These are phyloP conservation scores for Aspidiotus destructor DNA, from an alignment of 2,888 invertebrate genomes.

Conservation along the genomic window DNA sequence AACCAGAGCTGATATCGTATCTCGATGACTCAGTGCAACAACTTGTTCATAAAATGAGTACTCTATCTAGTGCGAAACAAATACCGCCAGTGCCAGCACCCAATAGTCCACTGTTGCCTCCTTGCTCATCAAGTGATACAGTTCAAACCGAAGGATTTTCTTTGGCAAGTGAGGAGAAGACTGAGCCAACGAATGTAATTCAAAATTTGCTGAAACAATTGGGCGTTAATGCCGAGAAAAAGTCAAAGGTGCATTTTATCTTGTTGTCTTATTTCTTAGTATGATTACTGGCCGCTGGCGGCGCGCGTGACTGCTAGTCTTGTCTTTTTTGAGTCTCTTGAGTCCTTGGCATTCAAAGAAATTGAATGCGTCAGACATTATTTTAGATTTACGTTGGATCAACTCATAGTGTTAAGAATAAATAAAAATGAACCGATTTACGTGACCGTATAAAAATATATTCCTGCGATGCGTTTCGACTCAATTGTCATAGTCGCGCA, in stretches of 20 bases:
- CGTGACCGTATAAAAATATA: too few relatives aligned
- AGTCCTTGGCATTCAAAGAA: too few relatives aligned
- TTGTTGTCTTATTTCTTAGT: too few relatives aligned
- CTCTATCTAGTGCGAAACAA: constrained; percentile 10
- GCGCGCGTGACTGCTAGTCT: too few relatives aligned
- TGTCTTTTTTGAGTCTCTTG: too few relatives aligned
- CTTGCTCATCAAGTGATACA: neutral
- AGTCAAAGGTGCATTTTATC: constrained; percentile 24
- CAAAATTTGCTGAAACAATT: constrained; percentile 33
- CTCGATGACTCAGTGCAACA: constrained; percentile 12
- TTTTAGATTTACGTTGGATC: too few relatives aligned
- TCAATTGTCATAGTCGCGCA: too few relatives aligned
- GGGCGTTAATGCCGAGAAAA: constrained; percentile 33
- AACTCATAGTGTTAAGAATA: too few relatives aligned
- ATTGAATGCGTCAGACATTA: too few relatives aligned
- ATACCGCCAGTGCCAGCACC: neutral
- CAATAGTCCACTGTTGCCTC: neutral
- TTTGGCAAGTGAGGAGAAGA: constrained; percentile 1
- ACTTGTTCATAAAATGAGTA: constrained; percentile 19
- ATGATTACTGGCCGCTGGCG: too few relatives aligned
- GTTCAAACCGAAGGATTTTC: neutral
- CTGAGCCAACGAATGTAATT: constrained; percentile 15
- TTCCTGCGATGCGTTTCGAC: too few relatives aligned
- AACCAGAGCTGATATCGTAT: neutral
- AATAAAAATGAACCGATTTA: too few relatives aligned